Evolutionary conservation across 2,888 invertebrate genomes (phyloP), one percentile per base, ranked within the genome.

Genomic region (Leptopterna dolabrata): DNA sequence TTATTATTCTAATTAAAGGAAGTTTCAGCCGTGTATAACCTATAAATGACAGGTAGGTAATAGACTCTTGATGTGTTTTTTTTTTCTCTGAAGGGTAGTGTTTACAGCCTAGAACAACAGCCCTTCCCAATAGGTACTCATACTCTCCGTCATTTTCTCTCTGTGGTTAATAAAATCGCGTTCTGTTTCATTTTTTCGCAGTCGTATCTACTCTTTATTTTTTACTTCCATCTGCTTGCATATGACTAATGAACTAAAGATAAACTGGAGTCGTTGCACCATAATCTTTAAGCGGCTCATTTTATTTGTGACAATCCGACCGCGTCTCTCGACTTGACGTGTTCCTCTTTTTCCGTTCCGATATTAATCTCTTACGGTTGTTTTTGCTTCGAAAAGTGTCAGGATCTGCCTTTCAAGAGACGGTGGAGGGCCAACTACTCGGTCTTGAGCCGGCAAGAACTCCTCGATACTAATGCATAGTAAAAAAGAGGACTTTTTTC

Each of bases 231-330:
- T 63, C 63, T 63, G 24, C 24, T 7, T 63, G 63, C 63, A 63
- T 63, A 24, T 24, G 73, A 73, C 73, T 73, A 73, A 73, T 73
- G 73, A 73, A 73, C n/a, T 30, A 36, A 19, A 41, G 41, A 41
- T 36, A 36, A 73, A 73, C 73, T 29, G 41, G 29, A 73, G 73
- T 73, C 73, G 36, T 36, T 73, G 73, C 73, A 36, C 73, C 6
- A 73, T 73, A 73, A 73, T 73, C 73, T 36, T 73, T 41, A 41
- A 73, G 63, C 30, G 73, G 73, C 73, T 73, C 73, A 73, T 73
- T 73, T 36, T 73, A 30, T 73, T 73, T 41, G 30, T 73, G 36
- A 73, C 73, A 73, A 73, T 73, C 73, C 73, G 63, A 63, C 63
- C 63, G 63, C 19, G 63, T 24, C 63, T 24, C 63, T 63, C 63